phyloP scores from a whole-genome alignment of 1,140 invertebrate genomes.

The Bombus pyrosoma region DNA sequence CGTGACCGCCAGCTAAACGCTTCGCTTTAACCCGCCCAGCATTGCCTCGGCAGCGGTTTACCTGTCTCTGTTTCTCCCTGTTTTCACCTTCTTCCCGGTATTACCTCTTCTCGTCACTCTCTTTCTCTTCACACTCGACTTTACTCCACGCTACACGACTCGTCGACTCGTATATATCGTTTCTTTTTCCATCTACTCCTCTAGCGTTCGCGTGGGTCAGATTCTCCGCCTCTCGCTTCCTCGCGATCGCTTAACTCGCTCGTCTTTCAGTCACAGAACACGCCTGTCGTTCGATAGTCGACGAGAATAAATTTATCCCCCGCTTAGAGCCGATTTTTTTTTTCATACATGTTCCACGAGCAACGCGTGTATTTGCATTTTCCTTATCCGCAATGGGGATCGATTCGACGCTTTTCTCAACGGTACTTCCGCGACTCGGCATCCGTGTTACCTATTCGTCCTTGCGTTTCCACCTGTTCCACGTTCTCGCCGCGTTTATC shows the following conservation, averaged over 20 bases:
- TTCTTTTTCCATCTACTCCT: background rate
- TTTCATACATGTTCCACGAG: background rate
- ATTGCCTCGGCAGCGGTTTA: constrained; percentile 41
- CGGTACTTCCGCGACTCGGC: constrained; percentile 30
- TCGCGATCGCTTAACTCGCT: background rate
- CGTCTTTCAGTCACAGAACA: constrained; percentile 14
- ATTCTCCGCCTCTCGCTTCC: background rate
- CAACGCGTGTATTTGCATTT: constrained; percentile 20
- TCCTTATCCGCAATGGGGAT: constrained; percentile 21
- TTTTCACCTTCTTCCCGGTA: constrained; percentile 20
- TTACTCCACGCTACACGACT: background rate
- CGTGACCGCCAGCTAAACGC: constrained; percentile 75
- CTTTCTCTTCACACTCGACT: constrained; percentile 13
- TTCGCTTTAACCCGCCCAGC: constrained; percentile 68
- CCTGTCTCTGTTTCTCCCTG: constrained; percentile 33
- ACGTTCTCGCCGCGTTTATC: constrained; percentile 34
- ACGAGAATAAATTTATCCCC: constrained; percentile 16
- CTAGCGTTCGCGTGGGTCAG: constrained; percentile 10
- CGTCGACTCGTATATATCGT: background rate
- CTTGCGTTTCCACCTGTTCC: constrained; percentile 49
- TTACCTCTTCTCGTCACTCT: constrained; percentile 6
- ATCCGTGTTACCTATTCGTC: too few species aligned
- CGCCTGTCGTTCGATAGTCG: background rate
- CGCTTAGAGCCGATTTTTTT: background rate
- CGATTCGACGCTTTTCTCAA: constrained; percentile 30